These are phyloP conservation scores for Catocala sponsa DNA, from an alignment of 2,888 invertebrate species.

Conservation along the genomic window DNA sequence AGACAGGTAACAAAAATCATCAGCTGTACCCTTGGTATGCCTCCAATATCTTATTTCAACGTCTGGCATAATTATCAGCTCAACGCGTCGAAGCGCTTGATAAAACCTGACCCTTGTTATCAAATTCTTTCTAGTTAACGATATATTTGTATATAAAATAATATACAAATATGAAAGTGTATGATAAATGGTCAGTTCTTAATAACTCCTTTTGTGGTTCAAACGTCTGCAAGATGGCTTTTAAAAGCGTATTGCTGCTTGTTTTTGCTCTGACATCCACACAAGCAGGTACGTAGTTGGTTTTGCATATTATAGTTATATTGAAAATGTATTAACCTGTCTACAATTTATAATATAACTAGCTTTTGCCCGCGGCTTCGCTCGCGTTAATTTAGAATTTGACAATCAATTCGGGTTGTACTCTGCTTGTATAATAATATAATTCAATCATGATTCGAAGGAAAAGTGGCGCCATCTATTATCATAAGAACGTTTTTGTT, in stretches of 20 bases:
- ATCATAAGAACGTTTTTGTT: too few relatives aligned
- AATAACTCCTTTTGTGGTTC: neutral
- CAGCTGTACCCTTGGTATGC: too few relatives aligned
- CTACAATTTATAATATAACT: too few relatives aligned
- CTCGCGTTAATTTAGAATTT: too few relatives aligned
- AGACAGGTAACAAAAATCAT: too few relatives aligned
- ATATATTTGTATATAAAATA: slow-evolving; percentile 6
- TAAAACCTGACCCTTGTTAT: slow-evolving; percentile 19
- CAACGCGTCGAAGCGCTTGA: neutral
- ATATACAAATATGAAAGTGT: slow-evolving; percentile 1
- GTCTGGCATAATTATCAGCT: neutral
- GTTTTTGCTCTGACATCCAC: slow-evolving; percentile 6
- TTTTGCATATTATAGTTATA: neutral
- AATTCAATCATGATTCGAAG: too few relatives aligned
- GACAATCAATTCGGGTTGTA: too few relatives aligned
- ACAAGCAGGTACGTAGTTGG: slow-evolving; percentile 13
- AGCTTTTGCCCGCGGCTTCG: too few relatives aligned
- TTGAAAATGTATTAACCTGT: too few relatives aligned
- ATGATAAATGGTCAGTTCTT: slow-evolving; percentile 12
- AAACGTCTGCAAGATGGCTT: slow-evolving; percentile 12
- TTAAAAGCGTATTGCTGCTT: slow-evolving; percentile 14
- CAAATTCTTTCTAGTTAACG: slow-evolving; percentile 12
- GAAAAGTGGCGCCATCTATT: too few relatives aligned
- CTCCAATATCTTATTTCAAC: neutral
- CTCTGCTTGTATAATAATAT: too few relatives aligned